Percentiles rank a stretch among this genome's conserved stretches.
These are phyloP conservation scores for Nothoprocta perdicaria DNA, from an alignment of 2,113 vertebrate genomes.

Conservation along the genomic window DNA sequence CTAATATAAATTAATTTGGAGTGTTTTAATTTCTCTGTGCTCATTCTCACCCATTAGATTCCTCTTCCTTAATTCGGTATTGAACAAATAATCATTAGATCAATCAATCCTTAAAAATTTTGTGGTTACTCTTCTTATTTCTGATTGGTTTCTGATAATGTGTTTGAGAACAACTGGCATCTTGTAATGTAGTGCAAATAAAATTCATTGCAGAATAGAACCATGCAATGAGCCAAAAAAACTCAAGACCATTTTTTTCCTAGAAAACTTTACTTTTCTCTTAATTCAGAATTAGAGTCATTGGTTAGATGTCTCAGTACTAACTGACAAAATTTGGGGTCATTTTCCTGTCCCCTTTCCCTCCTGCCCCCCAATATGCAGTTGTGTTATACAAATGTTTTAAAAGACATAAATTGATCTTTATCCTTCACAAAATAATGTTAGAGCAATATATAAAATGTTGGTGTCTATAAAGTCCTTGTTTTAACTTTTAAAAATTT, in stretches of 20 bases:
- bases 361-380: too few species aligned
- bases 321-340: not conserved
- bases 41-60: not conserved
- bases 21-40: not conserved
- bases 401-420: not conserved
- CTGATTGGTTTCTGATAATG: not conserved
- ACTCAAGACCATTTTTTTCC: not conserved
- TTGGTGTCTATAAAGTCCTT: not conserved
- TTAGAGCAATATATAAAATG: not conserved
- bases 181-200: not conserved
- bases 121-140: not conserved
- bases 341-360: not conserved
- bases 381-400: not conserved
- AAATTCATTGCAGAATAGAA: not conserved
- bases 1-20: not conserved
- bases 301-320: not conserved
- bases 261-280: not conserved
- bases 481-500: not conserved
- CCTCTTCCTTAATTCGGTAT: not conserved
- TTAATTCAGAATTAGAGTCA: fast-evolving
- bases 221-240: not conserved
- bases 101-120: too few species aligned
- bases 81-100: not conserved
- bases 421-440: not conserved
- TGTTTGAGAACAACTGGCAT: not conserved